A percentile compares a stretch with the other conserved stretches of the same genome.
Evolutionary conservation across 2,113 vertebrate species (phyloP).

Genomic region (Phyllopteryx taeniolatus): DNA sequence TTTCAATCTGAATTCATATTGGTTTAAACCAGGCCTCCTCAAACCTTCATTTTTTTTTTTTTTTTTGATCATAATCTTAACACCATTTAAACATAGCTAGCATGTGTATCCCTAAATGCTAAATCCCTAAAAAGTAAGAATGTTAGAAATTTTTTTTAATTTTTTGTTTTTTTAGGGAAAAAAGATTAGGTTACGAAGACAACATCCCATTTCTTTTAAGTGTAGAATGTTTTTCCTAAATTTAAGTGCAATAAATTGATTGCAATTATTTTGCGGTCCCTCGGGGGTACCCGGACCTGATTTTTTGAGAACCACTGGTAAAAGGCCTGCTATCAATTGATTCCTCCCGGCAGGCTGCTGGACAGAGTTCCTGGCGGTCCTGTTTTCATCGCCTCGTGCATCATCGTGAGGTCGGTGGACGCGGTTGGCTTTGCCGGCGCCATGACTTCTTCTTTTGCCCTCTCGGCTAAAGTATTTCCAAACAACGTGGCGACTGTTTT

Average conservation of each 20-base stretch:
- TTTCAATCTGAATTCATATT: not conserved
- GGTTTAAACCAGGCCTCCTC: not conserved
- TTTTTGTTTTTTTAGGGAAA: too few relatives aligned
- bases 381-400: conserved; percentile 82
- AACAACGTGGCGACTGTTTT: conserved; percentile 88
- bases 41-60: not conserved
- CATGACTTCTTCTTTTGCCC: conserved; percentile 83
- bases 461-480: conserved; percentile 86
- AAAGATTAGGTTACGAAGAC: too few relatives aligned
- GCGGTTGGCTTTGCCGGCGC: conserved; percentile 85
- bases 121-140: too few relatives aligned
- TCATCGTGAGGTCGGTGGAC: conserved; percentile 84
- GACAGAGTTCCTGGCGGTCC: conserved; percentile 77
- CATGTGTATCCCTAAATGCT: too few relatives aligned
- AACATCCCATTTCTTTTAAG: too few relatives aligned
- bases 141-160: too few relatives aligned
- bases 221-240: too few relatives aligned
- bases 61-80: too few relatives aligned
- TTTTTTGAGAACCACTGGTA: not conserved
- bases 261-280: not conserved
- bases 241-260: too few relatives aligned
- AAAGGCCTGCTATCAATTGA: not conserved
- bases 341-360: conserved; percentile 74
- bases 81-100: too few relatives aligned
- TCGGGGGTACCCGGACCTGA: too few relatives aligned